These are phyloP conservation scores for Sula dactylatra DNA, from an alignment of 2,113 vertebrate species.

Conservation along the genomic window DNA sequence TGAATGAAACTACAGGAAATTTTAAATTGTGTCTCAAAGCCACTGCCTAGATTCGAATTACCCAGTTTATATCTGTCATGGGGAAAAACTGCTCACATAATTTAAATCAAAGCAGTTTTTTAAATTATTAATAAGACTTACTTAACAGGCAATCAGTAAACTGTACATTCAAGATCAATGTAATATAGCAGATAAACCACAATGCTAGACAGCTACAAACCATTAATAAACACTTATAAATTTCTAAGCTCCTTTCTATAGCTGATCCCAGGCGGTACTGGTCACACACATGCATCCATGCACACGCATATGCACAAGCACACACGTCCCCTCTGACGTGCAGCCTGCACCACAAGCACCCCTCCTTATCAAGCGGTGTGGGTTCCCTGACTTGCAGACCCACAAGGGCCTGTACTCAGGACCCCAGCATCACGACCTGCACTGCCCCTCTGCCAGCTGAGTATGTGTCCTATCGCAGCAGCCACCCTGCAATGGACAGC, in stretches of 20 bases:
- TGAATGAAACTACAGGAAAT: neutral
- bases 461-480: rapidly evolving
- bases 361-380: rapidly evolving
- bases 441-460: rapidly evolving
- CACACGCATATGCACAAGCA: rapidly evolving
- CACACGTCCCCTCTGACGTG: neutral
- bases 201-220: neutral
- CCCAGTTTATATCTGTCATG: neutral
- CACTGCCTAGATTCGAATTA: neutral
- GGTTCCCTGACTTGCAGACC: neutral
- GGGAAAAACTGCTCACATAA: neutral
- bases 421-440: neutral
- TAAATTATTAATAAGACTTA: neutral
- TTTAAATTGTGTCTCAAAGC: neutral
- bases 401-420: rapidly evolving
- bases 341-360: neutral
- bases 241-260: neutral
- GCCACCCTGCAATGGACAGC: rapidly evolving
- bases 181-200: neutral
- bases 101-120: neutral
- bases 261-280: neutral
- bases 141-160: neutral
- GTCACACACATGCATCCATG: rapidly evolving
- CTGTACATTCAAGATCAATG: neutral
- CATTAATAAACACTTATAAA: neutral